phyloP scores from a whole-genome alignment of 2,113 vertebrate genomes.

The Perca fluviatilis region DNA sequence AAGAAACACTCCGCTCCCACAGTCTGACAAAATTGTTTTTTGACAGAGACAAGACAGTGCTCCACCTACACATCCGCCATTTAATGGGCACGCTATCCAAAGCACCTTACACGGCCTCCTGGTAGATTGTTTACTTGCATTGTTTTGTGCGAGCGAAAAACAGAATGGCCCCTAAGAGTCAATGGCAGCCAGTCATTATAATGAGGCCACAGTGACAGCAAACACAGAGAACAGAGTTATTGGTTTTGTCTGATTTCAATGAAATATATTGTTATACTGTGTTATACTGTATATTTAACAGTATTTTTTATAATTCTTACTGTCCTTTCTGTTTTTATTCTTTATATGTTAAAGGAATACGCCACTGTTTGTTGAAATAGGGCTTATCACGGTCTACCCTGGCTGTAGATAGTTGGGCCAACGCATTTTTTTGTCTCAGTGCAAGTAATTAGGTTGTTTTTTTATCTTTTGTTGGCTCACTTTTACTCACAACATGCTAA shows the following conservation, averaged over 20 bases:
- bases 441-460: too few relatives aligned
- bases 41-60: constrained; percentile 19
- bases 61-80: constrained; percentile 19
- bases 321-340: too few relatives aligned
- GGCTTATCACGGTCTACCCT: too few relatives aligned
- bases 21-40: constrained; percentile 11
- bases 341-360: too few relatives aligned
- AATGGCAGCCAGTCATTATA: not conserved
- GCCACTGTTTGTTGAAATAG: too few relatives aligned
- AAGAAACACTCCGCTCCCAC: not conserved
- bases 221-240: constrained; percentile 13
- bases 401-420: too few relatives aligned
- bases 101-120: not conserved
- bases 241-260: constrained; percentile 1
- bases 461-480: too few relatives aligned
- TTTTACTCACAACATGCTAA: too few relatives aligned
- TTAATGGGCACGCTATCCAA: constrained; percentile 4
- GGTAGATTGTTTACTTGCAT: constrained; percentile 7
- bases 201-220: constrained; percentile 42
- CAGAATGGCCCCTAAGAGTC: not conserved
- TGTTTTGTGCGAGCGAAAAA: constrained; percentile 1
- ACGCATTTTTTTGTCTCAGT: too few relatives aligned
- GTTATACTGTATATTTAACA: too few relatives aligned
- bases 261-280: too few relatives aligned
- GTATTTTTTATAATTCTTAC: too few relatives aligned